phyloP scores from a whole-genome alignment of 1,140 invertebrate species.

The Heliconius himera region DNA sequence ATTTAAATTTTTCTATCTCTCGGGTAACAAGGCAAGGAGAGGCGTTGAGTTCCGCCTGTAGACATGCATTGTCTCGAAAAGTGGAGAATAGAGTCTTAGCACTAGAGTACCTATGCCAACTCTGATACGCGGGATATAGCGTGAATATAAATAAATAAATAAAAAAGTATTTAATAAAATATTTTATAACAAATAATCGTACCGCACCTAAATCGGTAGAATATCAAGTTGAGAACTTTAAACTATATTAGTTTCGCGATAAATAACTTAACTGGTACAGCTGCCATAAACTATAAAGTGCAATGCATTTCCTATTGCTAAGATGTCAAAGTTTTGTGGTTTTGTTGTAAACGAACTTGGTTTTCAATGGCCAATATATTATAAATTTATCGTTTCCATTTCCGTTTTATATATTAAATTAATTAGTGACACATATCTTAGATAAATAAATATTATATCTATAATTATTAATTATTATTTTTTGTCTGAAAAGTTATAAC shows the following conservation, averaged over 20 bases:
- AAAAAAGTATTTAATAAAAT: not conserved
- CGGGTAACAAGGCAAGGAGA: not conserved
- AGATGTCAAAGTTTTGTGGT: conserved; percentile 6
- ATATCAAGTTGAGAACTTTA: conserved; percentile 1
- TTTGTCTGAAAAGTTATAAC: too few species aligned
- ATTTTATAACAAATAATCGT: not conserved
- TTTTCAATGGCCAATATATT: not conserved
- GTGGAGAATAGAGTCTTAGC: not conserved
- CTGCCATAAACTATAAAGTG: conserved; percentile 21
- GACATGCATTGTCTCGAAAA: not conserved
- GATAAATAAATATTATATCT: too few species aligned
- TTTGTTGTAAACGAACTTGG: not conserved
- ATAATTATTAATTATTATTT: too few species aligned
- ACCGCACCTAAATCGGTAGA: not conserved
- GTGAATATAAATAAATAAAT: not conserved
- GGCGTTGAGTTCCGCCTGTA: not conserved
- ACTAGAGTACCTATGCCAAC: not conserved
- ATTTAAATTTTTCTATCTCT: not conserved
- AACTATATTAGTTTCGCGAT: conserved; percentile 24
- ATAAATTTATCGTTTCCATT: not conserved
- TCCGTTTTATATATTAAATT: not conserved
- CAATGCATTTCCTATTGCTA: conserved; percentile 24
- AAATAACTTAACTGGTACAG: conserved; percentile 28
- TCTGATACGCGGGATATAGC: not conserved
- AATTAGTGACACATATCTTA: too few species aligned